These are phyloP conservation scores for Mamestra configurata DNA, from an alignment of 1,140 invertebrate species.

Conservation along the genomic window DNA sequence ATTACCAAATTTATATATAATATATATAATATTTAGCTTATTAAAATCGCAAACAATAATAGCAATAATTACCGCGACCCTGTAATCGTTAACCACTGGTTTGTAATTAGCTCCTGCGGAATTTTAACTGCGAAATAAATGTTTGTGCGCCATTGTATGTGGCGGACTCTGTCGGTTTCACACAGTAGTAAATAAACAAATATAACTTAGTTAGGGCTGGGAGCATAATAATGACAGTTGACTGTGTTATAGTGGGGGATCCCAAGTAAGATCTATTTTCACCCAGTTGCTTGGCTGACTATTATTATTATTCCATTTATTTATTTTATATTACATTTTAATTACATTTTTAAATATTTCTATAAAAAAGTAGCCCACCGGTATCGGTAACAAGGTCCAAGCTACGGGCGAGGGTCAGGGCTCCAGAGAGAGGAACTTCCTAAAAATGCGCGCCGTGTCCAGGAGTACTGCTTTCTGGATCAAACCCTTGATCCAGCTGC, in stretches of 20 bases:
- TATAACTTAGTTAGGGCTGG: neutral
- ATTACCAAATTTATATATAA: neutral
- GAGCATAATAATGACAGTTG: conserved; percentile 5
- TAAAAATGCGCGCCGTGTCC: too few relatives aligned
- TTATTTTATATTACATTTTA: too few relatives aligned
- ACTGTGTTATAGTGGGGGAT: neutral
- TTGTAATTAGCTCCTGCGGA: conserved; percentile 16
- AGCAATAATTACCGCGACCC: neutral
- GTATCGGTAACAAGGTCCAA: too few relatives aligned
- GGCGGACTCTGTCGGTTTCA: conserved; percentile 1
- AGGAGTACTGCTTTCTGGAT: too few relatives aligned
- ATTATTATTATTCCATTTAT: too few relatives aligned
- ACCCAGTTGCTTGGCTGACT: too few relatives aligned
- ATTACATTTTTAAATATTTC: too few relatives aligned
- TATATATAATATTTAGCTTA: neutral
- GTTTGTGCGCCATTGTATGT: neutral
- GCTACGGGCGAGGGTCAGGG: too few relatives aligned
- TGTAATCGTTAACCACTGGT: neutral
- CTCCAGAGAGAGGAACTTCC: too few relatives aligned
- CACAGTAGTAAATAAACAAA: neutral
- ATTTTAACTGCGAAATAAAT: conserved; percentile 24
- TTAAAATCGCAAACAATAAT: neutral
- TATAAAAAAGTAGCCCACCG: too few relatives aligned
- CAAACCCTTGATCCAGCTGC: too few relatives aligned
- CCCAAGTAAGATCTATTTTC: too few relatives aligned